A percentile compares a stretch with the other conserved stretches of the same genome.
Evolutionary conservation across 1,140 invertebrate species (phyloP).

Genomic region (Panagrolaimus sp.): DNA sequence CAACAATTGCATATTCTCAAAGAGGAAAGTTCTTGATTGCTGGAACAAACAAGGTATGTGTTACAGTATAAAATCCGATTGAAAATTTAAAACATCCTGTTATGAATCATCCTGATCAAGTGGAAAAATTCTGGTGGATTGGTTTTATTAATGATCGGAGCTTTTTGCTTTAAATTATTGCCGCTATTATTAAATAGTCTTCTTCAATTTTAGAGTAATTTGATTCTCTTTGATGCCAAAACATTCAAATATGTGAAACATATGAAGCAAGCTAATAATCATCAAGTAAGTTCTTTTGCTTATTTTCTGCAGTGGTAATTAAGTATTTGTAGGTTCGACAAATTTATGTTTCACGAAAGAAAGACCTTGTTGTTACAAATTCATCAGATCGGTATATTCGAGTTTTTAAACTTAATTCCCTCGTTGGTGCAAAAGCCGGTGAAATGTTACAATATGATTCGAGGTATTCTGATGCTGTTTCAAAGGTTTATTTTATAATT

Average conservation of each 20-base stretch:
- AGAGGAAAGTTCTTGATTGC: slow-evolving; percentile 3
- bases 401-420: neutral
- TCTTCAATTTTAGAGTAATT: neutral
- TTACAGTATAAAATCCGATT: too few relatives aligned
- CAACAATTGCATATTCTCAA: slow-evolving; percentile 4
- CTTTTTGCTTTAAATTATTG: too few relatives aligned
- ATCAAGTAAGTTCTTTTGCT: neutral
- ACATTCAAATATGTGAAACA: slow-evolving; percentile 15
- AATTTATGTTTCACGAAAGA: slow-evolving; percentile 4
- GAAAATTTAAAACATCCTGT: too few relatives aligned
- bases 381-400: neutral
- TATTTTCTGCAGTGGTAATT: too few relatives aligned
- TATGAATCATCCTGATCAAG: too few relatives aligned
- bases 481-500: neutral
- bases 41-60: slow-evolving; percentile 8
- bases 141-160: too few relatives aligned
- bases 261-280: neutral
- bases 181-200: neutral
- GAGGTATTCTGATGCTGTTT: slow-evolving; percentile 1
- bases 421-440: neutral
- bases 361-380: neutral
- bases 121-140: too few relatives aligned
- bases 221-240: slow-evolving; percentile 1
- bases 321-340: neutral
- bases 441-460: neutral